Evolutionary conservation across 2,797 vertebrate genomes (phyloP).

Genomic region (Gymnodraco acuticeps): DNA sequence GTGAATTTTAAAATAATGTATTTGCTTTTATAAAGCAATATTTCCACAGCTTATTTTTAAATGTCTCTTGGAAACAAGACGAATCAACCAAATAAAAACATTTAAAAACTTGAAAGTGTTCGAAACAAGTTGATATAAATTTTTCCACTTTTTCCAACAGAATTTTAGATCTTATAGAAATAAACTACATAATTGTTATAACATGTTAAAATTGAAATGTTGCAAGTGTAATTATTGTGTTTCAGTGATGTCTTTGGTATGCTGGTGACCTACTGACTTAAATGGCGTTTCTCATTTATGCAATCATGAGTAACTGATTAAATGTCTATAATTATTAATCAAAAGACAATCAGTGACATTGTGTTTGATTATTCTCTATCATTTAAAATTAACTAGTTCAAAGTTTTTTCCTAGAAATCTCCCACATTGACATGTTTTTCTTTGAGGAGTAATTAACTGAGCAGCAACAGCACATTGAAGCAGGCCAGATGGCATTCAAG

Average conservation of each 20-base stretch:
- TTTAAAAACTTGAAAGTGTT: background rate
- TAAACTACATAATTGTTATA: background rate
- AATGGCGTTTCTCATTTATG: constrained; percentile 9
- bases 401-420: constrained; percentile 6
- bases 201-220: background rate
- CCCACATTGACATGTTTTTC: constrained; percentile 2
- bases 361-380: background rate
- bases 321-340: constrained; percentile 10
- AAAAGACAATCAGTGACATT: background rate
- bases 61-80: background rate
- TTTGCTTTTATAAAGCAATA: background rate
- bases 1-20: background rate
- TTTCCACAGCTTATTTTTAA: background rate
- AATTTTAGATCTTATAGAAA: background rate
- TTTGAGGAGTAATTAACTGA: constrained; percentile 34
- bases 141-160: background rate
- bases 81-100: background rate
- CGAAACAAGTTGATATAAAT: background rate
- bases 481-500: constrained; percentile 32
- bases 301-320: background rate
- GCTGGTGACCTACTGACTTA: constrained; percentile 5
- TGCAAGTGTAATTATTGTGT: background rate
- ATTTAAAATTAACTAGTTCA: constrained; percentile 2
- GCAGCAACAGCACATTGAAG: constrained; percentile 11
- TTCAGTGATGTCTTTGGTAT: background rate